Conservation (phyloP, 2,797 vertebrate genomes). For the Coracias cyanogaster region DNA sequence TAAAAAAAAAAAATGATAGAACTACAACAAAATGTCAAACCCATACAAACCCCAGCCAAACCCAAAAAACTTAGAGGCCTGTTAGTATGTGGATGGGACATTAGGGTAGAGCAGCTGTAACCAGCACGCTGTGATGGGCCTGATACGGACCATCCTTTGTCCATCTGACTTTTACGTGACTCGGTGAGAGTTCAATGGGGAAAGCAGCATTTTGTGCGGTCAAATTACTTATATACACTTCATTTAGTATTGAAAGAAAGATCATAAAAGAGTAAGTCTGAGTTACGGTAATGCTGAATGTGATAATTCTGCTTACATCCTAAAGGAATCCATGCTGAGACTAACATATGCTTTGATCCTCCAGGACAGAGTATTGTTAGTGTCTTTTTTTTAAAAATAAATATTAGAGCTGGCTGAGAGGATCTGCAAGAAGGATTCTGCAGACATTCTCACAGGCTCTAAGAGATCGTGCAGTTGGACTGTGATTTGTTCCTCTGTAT, state of each 20-base stretch:
- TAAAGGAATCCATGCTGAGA: conserved; percentile 32
- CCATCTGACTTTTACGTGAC: neutral
- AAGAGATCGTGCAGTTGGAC: neutral
- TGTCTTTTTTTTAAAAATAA: conserved; percentile 49
- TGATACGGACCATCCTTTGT: neutral
- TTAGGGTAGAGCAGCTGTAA: neutral
- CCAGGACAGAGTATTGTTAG: conserved; percentile 61
- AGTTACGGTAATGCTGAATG: neutral
- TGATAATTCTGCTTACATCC: conserved; percentile 25
- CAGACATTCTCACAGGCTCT: conserved; percentile 1
- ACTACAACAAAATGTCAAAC: neutral
- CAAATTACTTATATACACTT: neutral
- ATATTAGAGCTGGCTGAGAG: conserved; percentile 54
- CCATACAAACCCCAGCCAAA: neutral
- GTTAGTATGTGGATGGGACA: neutral
- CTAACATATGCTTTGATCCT: conserved; percentile 48
- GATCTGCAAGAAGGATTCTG: conserved; percentile 9
- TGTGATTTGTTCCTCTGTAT: conserved; percentile 39
- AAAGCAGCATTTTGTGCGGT: neutral
- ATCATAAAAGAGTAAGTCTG: neutral
- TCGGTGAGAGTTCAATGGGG: neutral
- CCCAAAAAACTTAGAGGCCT: neutral
- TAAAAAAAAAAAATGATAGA: neutral
- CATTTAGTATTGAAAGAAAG: neutral
- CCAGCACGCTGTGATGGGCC: neutral